Percentiles rank a stretch among this genome's conserved stretches.
These are phyloP conservation scores for Dendrophyllia cribrosa DNA, from an alignment of 64 coral and sea anemone genomes.

Conservation along the genomic window DNA sequence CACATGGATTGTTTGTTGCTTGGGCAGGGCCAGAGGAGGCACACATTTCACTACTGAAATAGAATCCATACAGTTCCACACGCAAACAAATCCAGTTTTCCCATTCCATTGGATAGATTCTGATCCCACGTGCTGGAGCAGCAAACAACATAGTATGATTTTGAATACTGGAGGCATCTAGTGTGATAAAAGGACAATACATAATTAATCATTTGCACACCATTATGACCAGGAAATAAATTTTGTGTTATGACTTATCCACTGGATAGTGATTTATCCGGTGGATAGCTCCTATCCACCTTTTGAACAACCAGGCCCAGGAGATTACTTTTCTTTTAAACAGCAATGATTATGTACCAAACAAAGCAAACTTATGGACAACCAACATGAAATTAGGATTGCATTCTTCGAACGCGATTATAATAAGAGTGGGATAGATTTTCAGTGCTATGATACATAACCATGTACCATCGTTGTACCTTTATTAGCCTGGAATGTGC, in stretches of 20 bases:
- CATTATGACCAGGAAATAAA: too few relatives aligned
- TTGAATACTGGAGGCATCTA: conserved; percentile 76
- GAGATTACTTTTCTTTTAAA: too few relatives aligned
- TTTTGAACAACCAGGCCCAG: too few relatives aligned
- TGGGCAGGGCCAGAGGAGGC: conserved; percentile 38
- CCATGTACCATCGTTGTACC: conserved; percentile 20
- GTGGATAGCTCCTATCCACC: too few relatives aligned
- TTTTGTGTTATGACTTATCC: background rate
- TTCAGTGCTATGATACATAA: too few relatives aligned
- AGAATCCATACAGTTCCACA: conserved; percentile 87
- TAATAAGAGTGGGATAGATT: too few relatives aligned
- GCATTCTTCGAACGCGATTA: too few relatives aligned
- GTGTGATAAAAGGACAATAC: background rate
- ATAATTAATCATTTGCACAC: background rate
- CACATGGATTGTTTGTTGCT: conserved; percentile 47
- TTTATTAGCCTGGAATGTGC: conserved; percentile 75
- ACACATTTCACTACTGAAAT: conserved; percentile 79
- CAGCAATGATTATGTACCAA: too few relatives aligned
- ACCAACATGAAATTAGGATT: too few relatives aligned
- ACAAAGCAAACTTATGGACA: too few relatives aligned
- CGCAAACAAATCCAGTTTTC: conserved; percentile 91
- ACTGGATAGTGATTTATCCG: background rate
- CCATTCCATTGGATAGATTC: conserved; percentile 60
- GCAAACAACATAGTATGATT: conserved; percentile 58
- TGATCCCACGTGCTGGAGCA: conserved; percentile 61